phyloP scores from a whole-genome alignment of 2,797 vertebrate species.

The Microctenopoma stevenorrisi region DNA sequence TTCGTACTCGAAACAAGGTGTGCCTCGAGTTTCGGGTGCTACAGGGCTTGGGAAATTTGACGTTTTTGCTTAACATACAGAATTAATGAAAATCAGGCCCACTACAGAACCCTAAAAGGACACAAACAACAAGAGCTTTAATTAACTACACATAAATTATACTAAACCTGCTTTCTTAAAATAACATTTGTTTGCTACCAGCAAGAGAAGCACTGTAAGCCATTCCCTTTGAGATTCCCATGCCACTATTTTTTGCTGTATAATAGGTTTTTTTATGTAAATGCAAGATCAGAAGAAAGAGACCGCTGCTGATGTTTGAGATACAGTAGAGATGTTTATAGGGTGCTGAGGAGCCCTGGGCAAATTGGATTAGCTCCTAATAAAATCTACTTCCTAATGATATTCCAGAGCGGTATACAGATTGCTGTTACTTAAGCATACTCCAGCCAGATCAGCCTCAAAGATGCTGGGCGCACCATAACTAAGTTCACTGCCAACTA shows the following conservation, averaged over 20 bases:
- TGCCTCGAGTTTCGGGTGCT: conserved; percentile 70
- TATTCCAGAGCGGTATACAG: conserved; percentile 74
- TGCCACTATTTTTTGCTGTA: conserved; percentile 85
- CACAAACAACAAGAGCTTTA: conserved; percentile 88
- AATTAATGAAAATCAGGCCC: conserved; percentile 76
- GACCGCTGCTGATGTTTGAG: conserved; percentile 81
- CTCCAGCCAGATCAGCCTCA: conserved; percentile 62
- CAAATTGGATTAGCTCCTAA: conserved; percentile 80
- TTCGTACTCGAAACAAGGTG: conserved; percentile 75
- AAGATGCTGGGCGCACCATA: conserved; percentile 70
- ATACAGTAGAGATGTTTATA: conserved; percentile 80
- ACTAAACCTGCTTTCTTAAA: conserved; percentile 86
- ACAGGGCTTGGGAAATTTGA: conserved; percentile 78
- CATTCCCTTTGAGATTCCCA: conserved; percentile 82
- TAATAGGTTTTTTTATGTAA: conserved; percentile 89
- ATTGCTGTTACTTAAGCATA: conserved; percentile 65
- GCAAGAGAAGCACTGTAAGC: conserved; percentile 81
- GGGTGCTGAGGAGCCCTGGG: conserved; percentile 78
- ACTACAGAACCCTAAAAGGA: conserved; percentile 81
- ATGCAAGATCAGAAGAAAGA: conserved; percentile 86
- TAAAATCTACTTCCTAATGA: conserved; percentile 82
- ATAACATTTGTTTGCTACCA: conserved; percentile 90
- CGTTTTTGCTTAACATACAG: conserved; percentile 86
- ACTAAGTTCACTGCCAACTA: conserved; percentile 62
- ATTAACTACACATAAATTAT: conserved; percentile 90